Base-by-base conservation (phyloP, 2,888 invertebrate genomes). In the Tachina fera region DNA sequence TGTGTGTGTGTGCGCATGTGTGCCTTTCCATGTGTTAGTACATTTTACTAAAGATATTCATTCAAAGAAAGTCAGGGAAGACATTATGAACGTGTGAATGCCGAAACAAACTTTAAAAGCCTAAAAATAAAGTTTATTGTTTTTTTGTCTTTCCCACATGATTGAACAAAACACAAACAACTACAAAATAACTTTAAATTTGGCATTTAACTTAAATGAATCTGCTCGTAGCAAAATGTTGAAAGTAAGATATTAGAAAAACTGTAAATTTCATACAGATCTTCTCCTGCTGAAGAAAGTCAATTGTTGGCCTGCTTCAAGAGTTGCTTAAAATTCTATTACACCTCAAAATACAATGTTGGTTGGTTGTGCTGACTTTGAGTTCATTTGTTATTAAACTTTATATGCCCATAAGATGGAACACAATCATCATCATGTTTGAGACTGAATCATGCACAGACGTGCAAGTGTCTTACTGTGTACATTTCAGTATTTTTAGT, bases 231-330 rank as follows among this genome's bases (percentile, higher is more conserved):
- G 60, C 71, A 65, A 85, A 75, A 82, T 79, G 75, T 65, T 70
- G 72, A 78, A 75, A 82, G 71, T 77, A 76, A 80, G 65, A 63
- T 70, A 75, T 65, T 82, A 75, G 65, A 72, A 83, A 83, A 79
- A 67, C 63, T 60, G 56, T 53, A 75, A 75, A 75, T 78, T 56
- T 53, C 41, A 41, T 22, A 63, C 31, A 31, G 31, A 5, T 63
- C 19, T 41, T 53, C n/a, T n/a, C 31, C 47, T 53, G 45, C 31
- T 56, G 31, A 19, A 39, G 63, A 56, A 79, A 63, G 63, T 70
- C 61, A 61, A 39, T 51, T 67, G 72, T 76, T 22, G 31, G 72
- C 3, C 51, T 51, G 39, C 11, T 10, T 6, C 31, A 53, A 75
- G 19, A 16, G 58, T 71, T 77, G 65, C 72, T 53, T 43, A 22